phyloP scores from a whole-genome alignment of 2,888 invertebrate genomes.

The Marasmarcha lunaedactyla region DNA sequence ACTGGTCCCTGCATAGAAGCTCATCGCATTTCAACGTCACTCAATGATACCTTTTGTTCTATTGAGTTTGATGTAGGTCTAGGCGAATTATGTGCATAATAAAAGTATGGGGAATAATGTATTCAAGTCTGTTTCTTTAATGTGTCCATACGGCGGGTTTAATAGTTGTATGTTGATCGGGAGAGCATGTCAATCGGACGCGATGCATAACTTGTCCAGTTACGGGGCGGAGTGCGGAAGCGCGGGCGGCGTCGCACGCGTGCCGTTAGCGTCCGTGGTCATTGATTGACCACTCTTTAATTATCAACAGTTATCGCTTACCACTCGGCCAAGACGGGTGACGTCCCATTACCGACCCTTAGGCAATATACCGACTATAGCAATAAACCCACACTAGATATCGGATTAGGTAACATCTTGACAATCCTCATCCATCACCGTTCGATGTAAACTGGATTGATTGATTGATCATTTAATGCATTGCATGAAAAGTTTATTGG shows the following conservation, averaged over 20 bases:
- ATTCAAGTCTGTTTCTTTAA: not conserved
- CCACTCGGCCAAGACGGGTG: slow-evolving; percentile 22
- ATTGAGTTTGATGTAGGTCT: slow-evolving; percentile 19
- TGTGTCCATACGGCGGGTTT: not conserved
- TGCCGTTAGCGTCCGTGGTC: slow-evolving; percentile 50
- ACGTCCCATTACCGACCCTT: not conserved
- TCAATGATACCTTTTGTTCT: slow-evolving; percentile 21
- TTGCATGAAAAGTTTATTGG: too few relatives aligned
- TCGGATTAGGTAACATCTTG: not conserved
- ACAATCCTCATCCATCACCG: not conserved
- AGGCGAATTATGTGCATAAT: slow-evolving; percentile 6
- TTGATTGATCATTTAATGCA: not conserved
- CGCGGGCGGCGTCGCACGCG: slow-evolving; percentile 32
- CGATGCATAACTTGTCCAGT: not conserved
- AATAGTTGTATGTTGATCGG: not conserved
- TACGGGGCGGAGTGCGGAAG: slow-evolving; percentile 43
- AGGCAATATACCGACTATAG: not conserved
- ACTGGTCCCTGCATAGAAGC: slow-evolving; percentile 22
- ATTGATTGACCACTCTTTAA: slow-evolving; percentile 56
- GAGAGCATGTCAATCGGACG: not conserved
- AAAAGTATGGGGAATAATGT: not conserved
- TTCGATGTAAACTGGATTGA: not conserved
- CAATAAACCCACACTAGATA: not conserved
- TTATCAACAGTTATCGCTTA: slow-evolving; percentile 61
- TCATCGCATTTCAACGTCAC: slow-evolving; percentile 44